A percentile compares a stretch with the other conserved stretches of the same genome.
Evolutionary conservation across 2,113 vertebrate genomes (phyloP).

Genomic region (Lagenorhynchus albirostris): DNA sequence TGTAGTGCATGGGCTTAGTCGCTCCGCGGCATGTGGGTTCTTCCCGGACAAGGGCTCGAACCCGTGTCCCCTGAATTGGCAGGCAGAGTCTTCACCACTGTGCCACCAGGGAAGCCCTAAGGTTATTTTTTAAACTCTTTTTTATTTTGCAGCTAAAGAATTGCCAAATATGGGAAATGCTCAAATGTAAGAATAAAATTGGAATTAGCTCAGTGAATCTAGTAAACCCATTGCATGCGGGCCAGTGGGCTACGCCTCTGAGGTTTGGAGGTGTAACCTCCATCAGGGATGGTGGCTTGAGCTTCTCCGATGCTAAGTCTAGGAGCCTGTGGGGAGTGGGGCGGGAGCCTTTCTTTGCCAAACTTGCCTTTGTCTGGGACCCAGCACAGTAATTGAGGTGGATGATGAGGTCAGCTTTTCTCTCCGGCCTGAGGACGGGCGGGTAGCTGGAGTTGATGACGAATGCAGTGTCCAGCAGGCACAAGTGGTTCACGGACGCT

Average conservation of each 20-base stretch:
- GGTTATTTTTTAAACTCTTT: not conserved
- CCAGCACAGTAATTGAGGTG: constrained; percentile 86
- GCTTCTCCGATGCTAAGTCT: not conserved
- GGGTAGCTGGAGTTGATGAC: constrained; percentile 85
- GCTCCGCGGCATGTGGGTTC: too few relatives aligned
- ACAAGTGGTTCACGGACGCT: constrained; percentile 73
- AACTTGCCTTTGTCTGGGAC: constrained; percentile 81
- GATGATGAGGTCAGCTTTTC: constrained; percentile 84
- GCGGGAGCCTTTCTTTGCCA: fast-evolving
- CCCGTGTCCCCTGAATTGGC: too few relatives aligned
- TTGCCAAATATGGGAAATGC: not conserved
- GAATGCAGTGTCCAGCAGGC: constrained; percentile 85
- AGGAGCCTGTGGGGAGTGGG: not conserved
- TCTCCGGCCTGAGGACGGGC: constrained; percentile 80
- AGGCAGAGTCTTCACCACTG: too few relatives aligned
- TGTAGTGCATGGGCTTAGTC: too few relatives aligned
- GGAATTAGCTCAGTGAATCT: not conserved
- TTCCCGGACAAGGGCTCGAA: too few relatives aligned
- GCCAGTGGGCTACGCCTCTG: not conserved
- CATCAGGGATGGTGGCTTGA: fast-evolving
- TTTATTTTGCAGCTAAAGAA: not conserved
- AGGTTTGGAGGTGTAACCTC: not conserved
- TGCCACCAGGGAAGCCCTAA: not conserved
- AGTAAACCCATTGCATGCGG: not conserved
- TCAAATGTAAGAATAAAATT: not conserved